Evolutionary conservation across 92 coral and sea anemone genomes (phyloP).

Genomic region (Chrysogorgia sp.): DNA sequence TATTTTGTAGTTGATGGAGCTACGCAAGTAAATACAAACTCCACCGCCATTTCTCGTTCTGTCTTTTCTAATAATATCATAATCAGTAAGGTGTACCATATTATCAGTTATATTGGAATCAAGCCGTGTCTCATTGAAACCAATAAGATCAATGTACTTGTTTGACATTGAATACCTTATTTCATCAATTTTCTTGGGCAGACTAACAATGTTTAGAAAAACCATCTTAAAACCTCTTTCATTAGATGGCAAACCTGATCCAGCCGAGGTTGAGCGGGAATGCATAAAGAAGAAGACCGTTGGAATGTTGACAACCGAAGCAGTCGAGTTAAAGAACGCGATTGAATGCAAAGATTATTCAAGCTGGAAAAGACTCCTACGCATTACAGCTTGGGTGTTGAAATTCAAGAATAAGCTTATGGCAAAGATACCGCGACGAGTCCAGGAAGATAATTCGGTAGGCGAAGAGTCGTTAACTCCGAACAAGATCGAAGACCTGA

Average conservation of each 20-base stretch:
- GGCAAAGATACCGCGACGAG: conserved; percentile 9
- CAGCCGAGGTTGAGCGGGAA: conserved; percentile 52
- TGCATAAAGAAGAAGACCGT: conserved; percentile 47
- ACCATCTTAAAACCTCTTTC: no score
- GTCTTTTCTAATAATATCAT: no score
- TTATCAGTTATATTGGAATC: no score
- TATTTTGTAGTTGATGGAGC: no score
- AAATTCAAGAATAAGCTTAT: not conserved
- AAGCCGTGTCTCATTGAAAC: no score
- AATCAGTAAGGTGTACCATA: no score
- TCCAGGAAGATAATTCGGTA: conserved; percentile 7
- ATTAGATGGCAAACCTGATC: conserved; percentile 9
- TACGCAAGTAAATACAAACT: no score
- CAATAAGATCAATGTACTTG: no score
- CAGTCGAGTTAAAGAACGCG: not conserved
- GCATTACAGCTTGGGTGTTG: conserved; percentile 44
- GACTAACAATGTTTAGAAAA: no score
- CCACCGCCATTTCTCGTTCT: no score
- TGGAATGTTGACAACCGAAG: conserved; percentile 19
- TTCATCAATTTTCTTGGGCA: no score
- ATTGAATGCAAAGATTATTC: conserved; percentile 45
- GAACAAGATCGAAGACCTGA: conserved; percentile 26
- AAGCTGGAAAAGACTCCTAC: conserved; percentile 54
- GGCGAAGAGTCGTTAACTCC: conserved; percentile 9
- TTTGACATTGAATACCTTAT: no score